phyloP scores from a whole-genome alignment of 2,888 invertebrate species.

The Ceriagrion tenellum region DNA sequence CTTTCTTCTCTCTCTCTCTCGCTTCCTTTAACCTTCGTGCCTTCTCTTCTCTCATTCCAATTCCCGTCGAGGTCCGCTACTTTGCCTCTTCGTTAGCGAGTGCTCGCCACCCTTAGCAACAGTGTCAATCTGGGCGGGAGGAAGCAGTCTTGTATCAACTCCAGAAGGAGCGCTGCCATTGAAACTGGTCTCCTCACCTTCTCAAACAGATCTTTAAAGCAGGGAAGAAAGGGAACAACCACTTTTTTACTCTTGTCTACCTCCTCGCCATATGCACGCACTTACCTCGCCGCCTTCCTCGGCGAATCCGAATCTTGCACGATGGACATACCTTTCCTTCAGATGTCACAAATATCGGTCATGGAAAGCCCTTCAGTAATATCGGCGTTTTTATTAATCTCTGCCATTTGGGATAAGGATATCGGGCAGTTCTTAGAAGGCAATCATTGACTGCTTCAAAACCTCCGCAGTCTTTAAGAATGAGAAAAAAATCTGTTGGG shows the following conservation, averaged over 20 bases:
- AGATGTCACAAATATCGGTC: no score
- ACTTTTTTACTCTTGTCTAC: not conserved
- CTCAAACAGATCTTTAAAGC: slow-evolving; percentile 25
- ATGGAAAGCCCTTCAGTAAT: no score
- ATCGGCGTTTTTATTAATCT: no score
- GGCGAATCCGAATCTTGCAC: no score
- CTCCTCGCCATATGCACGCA: no score
- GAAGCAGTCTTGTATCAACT: not conserved
- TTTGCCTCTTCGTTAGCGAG: slow-evolving; percentile 37
- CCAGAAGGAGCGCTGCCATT: slow-evolving; percentile 28
- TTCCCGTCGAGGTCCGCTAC: slow-evolving; percentile 5
- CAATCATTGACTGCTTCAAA: no score
- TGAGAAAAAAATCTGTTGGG: no score
- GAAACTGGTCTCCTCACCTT: not conserved
- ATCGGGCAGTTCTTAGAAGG: no score
- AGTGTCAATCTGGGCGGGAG: slow-evolving; percentile 24
- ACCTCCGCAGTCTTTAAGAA: no score
- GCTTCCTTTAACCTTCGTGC: not conserved
- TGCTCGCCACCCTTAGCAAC: slow-evolving; percentile 41
- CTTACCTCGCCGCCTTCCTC: no score
- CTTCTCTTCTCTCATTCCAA: not conserved
- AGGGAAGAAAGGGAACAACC: not conserved
- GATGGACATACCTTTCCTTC: no score
- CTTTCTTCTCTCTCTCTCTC: not conserved
- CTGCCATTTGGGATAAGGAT: no score